A percentile compares a stretch with the other conserved stretches of the same genome.
Conservation (phyloP, 2,113 vertebrate species). For the Rhipidura dahli region DNA sequence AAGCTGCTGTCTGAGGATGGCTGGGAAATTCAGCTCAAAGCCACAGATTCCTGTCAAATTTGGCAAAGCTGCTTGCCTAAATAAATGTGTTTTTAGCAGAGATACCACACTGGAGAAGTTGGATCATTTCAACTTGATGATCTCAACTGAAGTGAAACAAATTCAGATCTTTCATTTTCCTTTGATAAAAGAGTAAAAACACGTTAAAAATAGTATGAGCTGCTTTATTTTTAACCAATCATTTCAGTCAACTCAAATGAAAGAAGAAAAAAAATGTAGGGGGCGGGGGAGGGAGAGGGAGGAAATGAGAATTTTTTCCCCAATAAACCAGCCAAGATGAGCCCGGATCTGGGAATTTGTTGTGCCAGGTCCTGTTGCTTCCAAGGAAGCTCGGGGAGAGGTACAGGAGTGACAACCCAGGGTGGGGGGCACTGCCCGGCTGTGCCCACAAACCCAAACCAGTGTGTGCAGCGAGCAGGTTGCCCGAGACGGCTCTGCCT, state of each 20-base stretch:
- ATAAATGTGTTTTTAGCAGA: neutral
- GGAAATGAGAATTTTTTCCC: neutral
- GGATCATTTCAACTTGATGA: neutral
- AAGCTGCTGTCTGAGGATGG: neutral
- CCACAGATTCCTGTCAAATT: neutral
- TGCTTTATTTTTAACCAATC: neutral
- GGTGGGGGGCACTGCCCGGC: neutral
- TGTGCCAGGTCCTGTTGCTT: neutral
- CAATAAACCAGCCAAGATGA: neutral
- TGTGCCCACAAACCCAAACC: neutral
- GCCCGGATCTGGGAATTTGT: neutral
- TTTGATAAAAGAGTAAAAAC: neutral
- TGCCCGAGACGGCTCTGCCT: neutral
- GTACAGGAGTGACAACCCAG: accelerated
- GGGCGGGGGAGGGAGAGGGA: accelerated
- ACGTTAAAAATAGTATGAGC: neutral
- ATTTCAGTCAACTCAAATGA: neutral
- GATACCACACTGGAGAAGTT: neutral
- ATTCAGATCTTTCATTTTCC: neutral
- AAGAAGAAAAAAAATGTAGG: neutral
- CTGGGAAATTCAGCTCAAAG: neutral
- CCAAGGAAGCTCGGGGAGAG: neutral
- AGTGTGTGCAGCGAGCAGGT: neutral
- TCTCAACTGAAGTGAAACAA: neutral
- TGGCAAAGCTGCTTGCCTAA: conserved; percentile 14